phyloP scores from a whole-genome alignment of 1,140 invertebrate species.

The Ooceraea biroi region DNA sequence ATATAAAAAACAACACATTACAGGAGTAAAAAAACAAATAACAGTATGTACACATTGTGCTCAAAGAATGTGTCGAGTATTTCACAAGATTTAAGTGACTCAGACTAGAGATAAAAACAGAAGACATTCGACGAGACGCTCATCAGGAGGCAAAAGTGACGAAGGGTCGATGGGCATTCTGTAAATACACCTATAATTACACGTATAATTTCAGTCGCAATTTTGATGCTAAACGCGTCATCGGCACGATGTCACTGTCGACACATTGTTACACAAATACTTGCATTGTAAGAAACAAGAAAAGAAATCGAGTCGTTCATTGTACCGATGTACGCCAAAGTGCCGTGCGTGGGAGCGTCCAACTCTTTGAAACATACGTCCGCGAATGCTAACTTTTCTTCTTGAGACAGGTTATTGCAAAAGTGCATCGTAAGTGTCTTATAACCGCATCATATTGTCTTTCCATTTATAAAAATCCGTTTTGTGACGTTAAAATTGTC shows the following conservation, averaged over 20 bases:
- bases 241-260: not conserved
- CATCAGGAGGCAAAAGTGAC: not conserved
- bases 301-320: slow-evolving; percentile 3
- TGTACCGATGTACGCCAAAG: slow-evolving; percentile 3
- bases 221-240: not conserved
- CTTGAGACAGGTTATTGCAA: not conserved
- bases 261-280: not conserved
- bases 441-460: not conserved
- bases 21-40: slow-evolving; percentile 45
- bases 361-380: slow-evolving; percentile 26
- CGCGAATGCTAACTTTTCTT: not conserved
- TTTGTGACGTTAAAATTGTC: no score
- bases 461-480: not conserved
- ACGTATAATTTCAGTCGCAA: slow-evolving; percentile 36
- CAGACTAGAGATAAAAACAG: slow-evolving; percentile 68
- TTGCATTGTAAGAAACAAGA: not conserved
- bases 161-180: not conserved
- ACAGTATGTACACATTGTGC: slow-evolving; percentile 60
- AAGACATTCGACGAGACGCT: not conserved
- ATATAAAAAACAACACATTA: slow-evolving; percentile 47
- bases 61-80: slow-evolving; percentile 42
- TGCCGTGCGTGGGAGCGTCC: slow-evolving; percentile 26
- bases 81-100: slow-evolving; percentile 47
- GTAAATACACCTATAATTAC: no score
- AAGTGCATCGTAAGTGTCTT: slow-evolving; percentile 5